These are phyloP conservation scores for Aphidius gifuensis DNA, from an alignment of 1,140 invertebrate species.

Conservation along the genomic window DNA sequence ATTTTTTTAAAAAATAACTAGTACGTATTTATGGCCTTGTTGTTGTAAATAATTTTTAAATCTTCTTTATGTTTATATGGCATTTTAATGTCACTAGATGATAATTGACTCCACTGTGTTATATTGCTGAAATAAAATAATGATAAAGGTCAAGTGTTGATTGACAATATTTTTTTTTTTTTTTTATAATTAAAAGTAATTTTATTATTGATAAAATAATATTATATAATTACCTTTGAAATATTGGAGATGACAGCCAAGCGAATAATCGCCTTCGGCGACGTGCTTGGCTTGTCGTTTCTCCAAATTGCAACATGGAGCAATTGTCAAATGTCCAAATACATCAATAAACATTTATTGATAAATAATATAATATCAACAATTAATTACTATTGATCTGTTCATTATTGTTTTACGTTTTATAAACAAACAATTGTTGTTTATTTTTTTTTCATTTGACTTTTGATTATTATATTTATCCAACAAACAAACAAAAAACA, in stretches of 20 bases:
- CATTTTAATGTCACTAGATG: slow-evolving; percentile 20
- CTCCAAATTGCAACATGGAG: background rate
- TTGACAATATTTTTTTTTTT: background rate
- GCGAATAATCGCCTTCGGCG: slow-evolving; percentile 4
- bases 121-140: slow-evolving; percentile 24
- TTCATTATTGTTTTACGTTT: no score
- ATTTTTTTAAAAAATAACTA: slow-evolving; percentile 31
- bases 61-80: slow-evolving; percentile 14
- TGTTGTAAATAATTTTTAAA: slow-evolving; percentile 8
- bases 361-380: no score
- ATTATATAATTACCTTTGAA: slow-evolving; percentile 14
- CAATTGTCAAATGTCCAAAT: background rate
- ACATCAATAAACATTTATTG: no score
- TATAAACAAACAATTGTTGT: no score
- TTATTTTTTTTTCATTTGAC: no score
- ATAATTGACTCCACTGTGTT: slow-evolving; percentile 22
- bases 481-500: no score
- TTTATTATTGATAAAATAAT: background rate
- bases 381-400: no score
- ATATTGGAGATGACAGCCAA: slow-evolving; percentile 8
- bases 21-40: slow-evolving; percentile 21
- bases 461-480: no score
- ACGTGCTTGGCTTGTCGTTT: background rate
- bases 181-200: background rate
- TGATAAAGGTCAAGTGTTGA: background rate